Evolutionary conservation across 2,888 invertebrate genomes (phyloP).

Genomic region (Trilocha varians): DNA sequence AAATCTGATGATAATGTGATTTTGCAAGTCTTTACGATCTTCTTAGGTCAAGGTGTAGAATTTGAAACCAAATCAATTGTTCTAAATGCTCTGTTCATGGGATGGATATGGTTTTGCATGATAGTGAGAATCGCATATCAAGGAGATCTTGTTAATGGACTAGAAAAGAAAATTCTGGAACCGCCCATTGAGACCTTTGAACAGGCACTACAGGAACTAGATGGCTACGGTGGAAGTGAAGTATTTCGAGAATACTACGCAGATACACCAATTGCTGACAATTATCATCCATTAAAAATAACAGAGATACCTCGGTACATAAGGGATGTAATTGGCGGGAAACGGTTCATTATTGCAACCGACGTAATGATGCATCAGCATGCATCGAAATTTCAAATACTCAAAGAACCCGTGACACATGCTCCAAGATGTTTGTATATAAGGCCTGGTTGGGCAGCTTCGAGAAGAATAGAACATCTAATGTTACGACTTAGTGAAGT

Average conservation of each 20-base stretch:
- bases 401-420: slow-evolving; percentile 23
- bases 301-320: slow-evolving; percentile 17
- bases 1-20: slow-evolving; percentile 13
- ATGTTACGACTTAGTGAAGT: slow-evolving; percentile 25
- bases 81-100: slow-evolving; percentile 28
- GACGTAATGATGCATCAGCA: slow-evolving; percentile 18
- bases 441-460: slow-evolving; percentile 43
- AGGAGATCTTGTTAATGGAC: slow-evolving; percentile 32
- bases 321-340: slow-evolving; percentile 26
- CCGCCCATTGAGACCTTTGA: slow-evolving; percentile 24
- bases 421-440: slow-evolving; percentile 27
- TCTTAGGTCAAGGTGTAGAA: slow-evolving; percentile 35
- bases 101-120: slow-evolving; percentile 49
- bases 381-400: slow-evolving; percentile 24
- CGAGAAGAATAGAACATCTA: slow-evolving; percentile 19
- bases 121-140: slow-evolving; percentile 44
- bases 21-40: slow-evolving; percentile 29
- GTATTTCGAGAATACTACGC: slow-evolving; percentile 22
- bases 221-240: slow-evolving; percentile 31
- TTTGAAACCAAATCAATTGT: slow-evolving; percentile 28
- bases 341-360: slow-evolving; percentile 28
- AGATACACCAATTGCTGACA: slow-evolving; percentile 21
- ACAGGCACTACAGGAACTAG: slow-evolving; percentile 27
- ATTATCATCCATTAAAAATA: slow-evolving; percentile 18
- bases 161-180: slow-evolving; percentile 33